Conservation (phyloP, 2,888 invertebrate species). For the Nephrotoma appendiculata region DNA sequence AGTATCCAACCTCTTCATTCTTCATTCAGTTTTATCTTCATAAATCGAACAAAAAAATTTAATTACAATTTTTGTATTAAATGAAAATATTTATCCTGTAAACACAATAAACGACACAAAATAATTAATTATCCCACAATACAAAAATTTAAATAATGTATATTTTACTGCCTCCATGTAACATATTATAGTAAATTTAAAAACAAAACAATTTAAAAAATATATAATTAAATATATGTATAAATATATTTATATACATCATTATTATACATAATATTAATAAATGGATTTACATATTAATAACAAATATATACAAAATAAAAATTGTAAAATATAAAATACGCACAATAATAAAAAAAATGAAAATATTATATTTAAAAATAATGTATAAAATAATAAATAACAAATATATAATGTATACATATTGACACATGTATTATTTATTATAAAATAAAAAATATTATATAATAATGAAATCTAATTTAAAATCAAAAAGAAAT, state of each 20-base stretch:
- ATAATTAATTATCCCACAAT: too few relatives aligned
- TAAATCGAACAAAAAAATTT: too few relatives aligned
- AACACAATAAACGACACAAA: too few relatives aligned
- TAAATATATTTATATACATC: too few relatives aligned
- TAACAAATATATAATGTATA: background rate
- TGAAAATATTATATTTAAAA: background rate
- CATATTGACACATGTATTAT: background rate
- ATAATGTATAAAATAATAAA: background rate
- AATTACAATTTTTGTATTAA: too few relatives aligned
- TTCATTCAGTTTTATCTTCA: too few relatives aligned
- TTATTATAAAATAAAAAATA: background rate
- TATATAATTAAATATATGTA: background rate
- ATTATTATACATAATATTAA: background rate
- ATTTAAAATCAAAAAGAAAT: background rate
- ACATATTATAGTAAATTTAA: background rate
- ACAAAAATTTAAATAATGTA: background rate
- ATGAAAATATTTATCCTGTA: too few relatives aligned
- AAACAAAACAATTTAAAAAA: background rate
- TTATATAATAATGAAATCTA: background rate
- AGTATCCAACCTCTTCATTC: too few relatives aligned
- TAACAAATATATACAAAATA: background rate
- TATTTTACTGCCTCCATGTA: background rate
- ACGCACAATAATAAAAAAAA: background rate
- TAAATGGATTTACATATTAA: background rate
- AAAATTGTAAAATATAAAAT: background rate